A percentile compares a stretch with the other conserved stretches of the same genome.
These are phyloP conservation scores for Serilophus lunatus DNA, from an alignment of 2,113 vertebrate species.

Conservation along the genomic window DNA sequence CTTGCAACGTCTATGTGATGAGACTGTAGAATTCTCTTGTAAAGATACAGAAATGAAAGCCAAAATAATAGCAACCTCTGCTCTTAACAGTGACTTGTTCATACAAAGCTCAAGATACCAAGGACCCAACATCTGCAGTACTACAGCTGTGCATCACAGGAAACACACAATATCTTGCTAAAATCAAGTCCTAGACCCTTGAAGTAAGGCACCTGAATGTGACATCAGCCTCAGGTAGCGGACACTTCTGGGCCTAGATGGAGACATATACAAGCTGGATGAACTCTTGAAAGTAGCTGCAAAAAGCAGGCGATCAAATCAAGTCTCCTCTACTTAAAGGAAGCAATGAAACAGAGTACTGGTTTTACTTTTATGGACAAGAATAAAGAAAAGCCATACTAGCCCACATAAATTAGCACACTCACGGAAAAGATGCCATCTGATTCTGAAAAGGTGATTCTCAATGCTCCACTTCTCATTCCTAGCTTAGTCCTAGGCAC, in stretches of 20 bases:
- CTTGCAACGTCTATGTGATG: background rate
- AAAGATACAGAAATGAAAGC: background rate
- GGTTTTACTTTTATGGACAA: background rate
- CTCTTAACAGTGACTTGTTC: background rate
- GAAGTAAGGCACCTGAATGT: background rate
- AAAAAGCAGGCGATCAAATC: background rate
- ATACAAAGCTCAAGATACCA: background rate
- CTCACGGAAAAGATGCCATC: background rate
- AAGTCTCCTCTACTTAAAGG: background rate
- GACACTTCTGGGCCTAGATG: background rate
- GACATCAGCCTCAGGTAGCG: fast-evolving
- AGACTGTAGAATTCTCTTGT: background rate
- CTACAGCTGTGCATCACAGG: background rate
- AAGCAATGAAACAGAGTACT: fast-evolving
- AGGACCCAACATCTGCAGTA: background rate
- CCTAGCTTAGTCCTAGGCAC: background rate
- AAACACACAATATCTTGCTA: background rate
- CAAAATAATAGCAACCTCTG: background rate
- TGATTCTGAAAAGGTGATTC: background rate
- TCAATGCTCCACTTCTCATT: background rate
- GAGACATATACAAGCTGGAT: background rate
- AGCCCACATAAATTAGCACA: background rate
- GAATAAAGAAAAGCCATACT: background rate
- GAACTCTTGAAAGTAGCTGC: background rate
- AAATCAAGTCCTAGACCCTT: background rate